Conservation (phyloP, 2,888 invertebrate species). For the Lasioglossum lativentre region DNA sequence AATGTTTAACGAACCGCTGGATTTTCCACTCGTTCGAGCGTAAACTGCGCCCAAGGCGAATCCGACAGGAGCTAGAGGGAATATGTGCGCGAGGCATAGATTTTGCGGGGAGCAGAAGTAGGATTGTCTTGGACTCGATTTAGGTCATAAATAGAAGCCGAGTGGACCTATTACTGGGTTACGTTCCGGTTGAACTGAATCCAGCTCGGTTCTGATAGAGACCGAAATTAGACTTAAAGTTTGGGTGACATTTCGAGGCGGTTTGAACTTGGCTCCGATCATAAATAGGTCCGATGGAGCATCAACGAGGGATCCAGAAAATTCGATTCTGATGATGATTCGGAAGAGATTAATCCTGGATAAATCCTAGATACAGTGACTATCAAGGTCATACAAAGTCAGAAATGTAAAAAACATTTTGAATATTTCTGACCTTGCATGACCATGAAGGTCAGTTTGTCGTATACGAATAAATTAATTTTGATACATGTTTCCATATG, state of each 20-base stretch:
- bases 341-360: neutral
- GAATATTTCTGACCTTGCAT: too few species aligned
- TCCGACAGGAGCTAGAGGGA: neutral
- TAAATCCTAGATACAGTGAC: neutral
- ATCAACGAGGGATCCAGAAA: neutral
- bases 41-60: neutral
- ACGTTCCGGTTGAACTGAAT: constrained; percentile 2
- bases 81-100: neutral
- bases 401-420: too few species aligned
- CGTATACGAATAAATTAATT: too few species aligned
- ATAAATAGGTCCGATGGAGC: neutral
- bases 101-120: neutral
- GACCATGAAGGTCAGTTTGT: too few species aligned
- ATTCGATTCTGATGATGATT: too few species aligned
- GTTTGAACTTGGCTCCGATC: neutral
- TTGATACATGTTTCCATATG: too few species aligned
- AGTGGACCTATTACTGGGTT: constrained; percentile 10
- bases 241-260: neutral
- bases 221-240: constrained; percentile 1
- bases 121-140: constrained; percentile 1
- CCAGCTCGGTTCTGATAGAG: constrained; percentile 1
- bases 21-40: constrained; percentile 6
- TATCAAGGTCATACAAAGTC: too few species aligned
- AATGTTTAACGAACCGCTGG: constrained; percentile 8
- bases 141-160: constrained; percentile 10